Conservation (phyloP, 2,797 vertebrate species). For the Acanthis flammea region DNA sequence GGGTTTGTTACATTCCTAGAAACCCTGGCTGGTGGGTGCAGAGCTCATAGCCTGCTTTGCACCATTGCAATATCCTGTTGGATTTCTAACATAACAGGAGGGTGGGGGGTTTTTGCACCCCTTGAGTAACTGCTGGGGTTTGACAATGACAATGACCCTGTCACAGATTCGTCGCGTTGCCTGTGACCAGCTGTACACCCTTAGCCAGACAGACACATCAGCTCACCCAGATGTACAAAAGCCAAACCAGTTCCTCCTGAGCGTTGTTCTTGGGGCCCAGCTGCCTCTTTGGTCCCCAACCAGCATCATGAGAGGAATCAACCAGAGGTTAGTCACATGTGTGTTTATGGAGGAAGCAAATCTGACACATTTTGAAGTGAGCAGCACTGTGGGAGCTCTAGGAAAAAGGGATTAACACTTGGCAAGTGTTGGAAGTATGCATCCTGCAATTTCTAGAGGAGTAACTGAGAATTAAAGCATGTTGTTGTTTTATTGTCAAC, state of each 20-base stretch:
- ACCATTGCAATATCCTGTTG: background rate
- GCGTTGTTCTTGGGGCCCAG: conserved; percentile 92
- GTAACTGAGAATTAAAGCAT: background rate
- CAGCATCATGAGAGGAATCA: conserved; percentile 97
- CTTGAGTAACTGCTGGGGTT: background rate
- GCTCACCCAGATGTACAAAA: conserved; percentile 92
- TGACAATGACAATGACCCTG: background rate
- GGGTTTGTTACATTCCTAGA: background rate
- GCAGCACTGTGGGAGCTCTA: background rate
- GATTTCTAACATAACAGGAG: background rate
- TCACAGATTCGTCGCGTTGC: conserved; percentile 94
- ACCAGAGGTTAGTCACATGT: conserved; percentile 85
- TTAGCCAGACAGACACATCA: conserved; percentile 95
- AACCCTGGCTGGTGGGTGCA: background rate
- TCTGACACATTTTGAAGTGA: background rate
- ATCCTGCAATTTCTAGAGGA: background rate
- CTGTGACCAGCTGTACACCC: conserved; percentile 95
- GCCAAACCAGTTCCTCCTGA: conserved; percentile 93
- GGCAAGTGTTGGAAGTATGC: background rate
- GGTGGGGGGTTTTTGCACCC: background rate
- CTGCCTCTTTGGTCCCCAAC: conserved; percentile 98
- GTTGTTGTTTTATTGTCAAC: background rate
- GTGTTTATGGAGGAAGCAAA: background rate
- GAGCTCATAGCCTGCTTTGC: background rate
- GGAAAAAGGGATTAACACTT: background rate